Evolutionary conservation across 2,888 invertebrate genomes (phyloP).

Genomic region (Xanthorhoe spadicearia): DNA sequence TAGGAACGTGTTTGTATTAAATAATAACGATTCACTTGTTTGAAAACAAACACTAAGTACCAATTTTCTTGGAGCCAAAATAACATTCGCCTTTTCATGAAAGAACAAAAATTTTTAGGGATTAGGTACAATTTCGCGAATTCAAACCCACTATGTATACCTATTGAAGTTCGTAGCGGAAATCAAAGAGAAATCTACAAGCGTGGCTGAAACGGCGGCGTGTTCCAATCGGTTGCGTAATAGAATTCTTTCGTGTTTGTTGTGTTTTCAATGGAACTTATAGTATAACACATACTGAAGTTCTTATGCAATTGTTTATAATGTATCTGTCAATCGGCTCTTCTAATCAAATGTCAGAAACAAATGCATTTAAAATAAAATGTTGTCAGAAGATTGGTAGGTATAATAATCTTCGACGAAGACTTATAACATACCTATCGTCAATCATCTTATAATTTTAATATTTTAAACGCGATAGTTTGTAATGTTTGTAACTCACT

Average conservation of each 20-base stretch:
- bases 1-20: no score
- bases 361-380: neutral
- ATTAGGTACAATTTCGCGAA: constrained; percentile 5
- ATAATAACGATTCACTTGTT: no score
- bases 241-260: constrained; percentile 33
- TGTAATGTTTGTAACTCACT: no score
- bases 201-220: constrained; percentile 20
- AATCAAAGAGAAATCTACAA: constrained; percentile 30
- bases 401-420: no score
- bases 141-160: constrained; percentile 18
- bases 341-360: neutral
- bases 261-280: constrained; percentile 20
- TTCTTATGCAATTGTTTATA: neutral
- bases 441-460: no score
- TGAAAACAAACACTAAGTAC: no score
- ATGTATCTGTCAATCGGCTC: neutral
- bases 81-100: neutral
- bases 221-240: constrained; percentile 25
- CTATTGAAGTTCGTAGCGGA: constrained; percentile 33
- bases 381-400: neutral
- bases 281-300: neutral
- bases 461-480: neutral
- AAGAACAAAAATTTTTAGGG: constrained; percentile 1
- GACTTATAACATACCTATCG: no score
- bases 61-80: neutral